phyloP scores from a whole-genome alignment of 2,113 vertebrate genomes.

The Ameiurus melas region DNA sequence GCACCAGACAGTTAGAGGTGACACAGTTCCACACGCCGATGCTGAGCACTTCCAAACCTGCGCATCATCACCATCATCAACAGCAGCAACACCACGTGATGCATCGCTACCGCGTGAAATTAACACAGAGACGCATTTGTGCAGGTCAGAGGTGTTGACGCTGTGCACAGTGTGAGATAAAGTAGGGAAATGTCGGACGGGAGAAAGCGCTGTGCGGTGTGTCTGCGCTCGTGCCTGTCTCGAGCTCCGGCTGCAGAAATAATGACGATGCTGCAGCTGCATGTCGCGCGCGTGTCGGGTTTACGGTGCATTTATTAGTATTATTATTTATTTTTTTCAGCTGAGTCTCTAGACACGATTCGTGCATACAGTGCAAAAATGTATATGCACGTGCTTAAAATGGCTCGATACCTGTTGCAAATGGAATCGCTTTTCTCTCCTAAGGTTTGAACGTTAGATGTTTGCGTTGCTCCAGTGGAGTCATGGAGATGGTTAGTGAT shows the following conservation, averaged over 20 bases:
- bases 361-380: no score
- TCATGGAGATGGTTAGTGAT: not conserved
- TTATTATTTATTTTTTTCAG: not conserved
- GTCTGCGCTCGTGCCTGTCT: not conserved
- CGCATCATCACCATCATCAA: not conserved
- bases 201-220: not conserved
- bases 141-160: not conserved
- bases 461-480: not conserved
- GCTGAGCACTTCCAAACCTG: not conserved
- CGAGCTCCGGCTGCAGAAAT: not conserved
- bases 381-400: not conserved
- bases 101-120: not conserved
- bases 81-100: not conserved
- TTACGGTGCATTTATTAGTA: not conserved
- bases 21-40: not conserved
- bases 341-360: not conserved
- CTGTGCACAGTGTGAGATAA: not conserved
- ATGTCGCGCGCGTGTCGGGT: not conserved
- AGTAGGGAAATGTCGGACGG: not conserved
- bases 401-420: not conserved
- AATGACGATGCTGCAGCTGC: not conserved
- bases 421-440: not conserved
- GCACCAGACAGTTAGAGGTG: not conserved
- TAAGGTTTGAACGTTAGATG: not conserved
- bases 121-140: not conserved